Evolutionary conservation across 2,888 invertebrate genomes (phyloP), one percentile per base, ranked within the genome.

Genomic region (Neocrepidodera transversa): DNA sequence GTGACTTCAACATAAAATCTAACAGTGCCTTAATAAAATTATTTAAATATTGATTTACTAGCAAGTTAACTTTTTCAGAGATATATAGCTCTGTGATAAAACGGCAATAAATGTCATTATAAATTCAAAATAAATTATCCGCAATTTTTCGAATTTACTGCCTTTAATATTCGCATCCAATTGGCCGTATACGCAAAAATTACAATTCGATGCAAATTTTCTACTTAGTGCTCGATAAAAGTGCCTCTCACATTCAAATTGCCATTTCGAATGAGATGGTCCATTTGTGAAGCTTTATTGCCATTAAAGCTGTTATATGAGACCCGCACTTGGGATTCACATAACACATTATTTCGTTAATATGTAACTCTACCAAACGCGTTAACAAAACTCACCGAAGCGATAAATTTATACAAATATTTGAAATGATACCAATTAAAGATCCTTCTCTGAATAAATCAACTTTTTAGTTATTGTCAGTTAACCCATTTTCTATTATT

Each of bases 41-140:
- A 45, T 45, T 45, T 45, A 26, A 40, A 42, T 30, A 30, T 30
- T 30, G 32, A 32, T 32, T 43, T 23, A 43, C 14, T 14, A 43
- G 32, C 43, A 6, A 26, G 43, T 43, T 30, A 13, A 26, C 20
- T 30, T 26, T 52, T 26, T 50, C 42, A 38, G 36, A 28, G 23
- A 59, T 59, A 53, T 43, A 54, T 54, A 55, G 38, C 23, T 49
- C 35, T 18, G 43, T 50, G 51, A 48, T 47, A 53, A 59, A 59
- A 49, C 18, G 45, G 42, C 60, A 36, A 54, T 60, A 60, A 60
- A 60, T 32, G 60, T 60, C 60, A 60, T 60, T 60, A 60, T 55
- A 60, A 55, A 60, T 55, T 60, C 47, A 45, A 55, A 54, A 60
- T 60, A 51, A 60, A 60, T 60, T 45, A 51, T 60, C 32, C 55